These are phyloP conservation scores for Prolemur simus DNA, from an alignment of 2,113 vertebrate species.

Conservation along the genomic window DNA sequence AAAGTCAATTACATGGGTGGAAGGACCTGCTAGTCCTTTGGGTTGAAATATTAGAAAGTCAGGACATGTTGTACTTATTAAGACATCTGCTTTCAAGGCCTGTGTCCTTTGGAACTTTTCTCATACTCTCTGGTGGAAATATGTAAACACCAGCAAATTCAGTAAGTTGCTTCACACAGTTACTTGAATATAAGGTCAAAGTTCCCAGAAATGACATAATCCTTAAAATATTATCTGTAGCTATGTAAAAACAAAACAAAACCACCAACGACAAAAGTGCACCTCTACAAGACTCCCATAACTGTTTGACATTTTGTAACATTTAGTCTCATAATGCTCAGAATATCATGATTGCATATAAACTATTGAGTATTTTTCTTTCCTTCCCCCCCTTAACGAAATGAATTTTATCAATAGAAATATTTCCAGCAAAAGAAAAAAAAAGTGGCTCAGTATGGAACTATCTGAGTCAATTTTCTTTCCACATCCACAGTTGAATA, in stretches of 20 bases:
- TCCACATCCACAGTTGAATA: neutral
- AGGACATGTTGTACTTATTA: neutral
- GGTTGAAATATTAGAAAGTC: neutral
- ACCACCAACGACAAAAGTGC: too few relatives aligned
- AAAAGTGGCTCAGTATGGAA: neutral
- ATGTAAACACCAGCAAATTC: conserved; percentile 36
- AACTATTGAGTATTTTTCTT: conserved; percentile 1
- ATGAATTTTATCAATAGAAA: conserved; percentile 17
- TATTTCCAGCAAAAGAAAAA: neutral
- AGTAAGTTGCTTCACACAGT: neutral
- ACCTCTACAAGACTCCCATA: neutral
- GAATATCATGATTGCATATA: neutral
- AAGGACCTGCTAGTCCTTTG: neutral
- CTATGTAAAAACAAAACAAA: neutral
- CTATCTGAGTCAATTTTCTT: conserved; percentile 57
- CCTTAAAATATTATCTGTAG: conserved; percentile 22
- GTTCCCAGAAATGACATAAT: conserved; percentile 5
- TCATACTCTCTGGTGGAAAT: conserved; percentile 2
- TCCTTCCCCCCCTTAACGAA: neutral
- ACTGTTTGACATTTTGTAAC: neutral
- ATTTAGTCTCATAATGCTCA: neutral
- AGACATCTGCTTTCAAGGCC: neutral
- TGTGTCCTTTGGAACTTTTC: conserved; percentile 9
- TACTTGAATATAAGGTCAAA: conserved; percentile 17
- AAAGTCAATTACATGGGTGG: neutral